Base-by-base conservation (phyloP, 2,888 invertebrate species). In the Allophyes oxyacanthae region DNA sequence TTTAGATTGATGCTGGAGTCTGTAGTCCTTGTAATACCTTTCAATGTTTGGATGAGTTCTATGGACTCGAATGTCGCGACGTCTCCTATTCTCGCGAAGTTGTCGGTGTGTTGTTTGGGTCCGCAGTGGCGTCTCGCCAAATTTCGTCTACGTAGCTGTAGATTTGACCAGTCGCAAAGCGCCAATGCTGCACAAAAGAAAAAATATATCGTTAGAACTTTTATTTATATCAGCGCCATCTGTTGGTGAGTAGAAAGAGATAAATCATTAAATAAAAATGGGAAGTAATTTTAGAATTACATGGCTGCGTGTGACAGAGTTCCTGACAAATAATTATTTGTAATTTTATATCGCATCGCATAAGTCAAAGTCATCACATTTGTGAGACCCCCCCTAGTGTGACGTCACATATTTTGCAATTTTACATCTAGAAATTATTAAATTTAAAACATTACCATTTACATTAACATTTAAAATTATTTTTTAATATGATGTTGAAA, bases 161-260 rank as follows among this genome's bases (percentile, higher is more conserved):
- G 94, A 60, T 95, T 95, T 0, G 98, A 98, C 98, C 98, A 98
- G 84, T 98, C 97, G 87, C 98, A 98, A 15, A 98, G 95, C 0
- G 98, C 98, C 74, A 98, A 90, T 59, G 98, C 98, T 98, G 95
- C 28, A 94, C 82, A 32, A 69, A 69, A 0, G 2, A 41, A 7
- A 32, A 32, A 7, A 0, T 20, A 15, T 8, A 6, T 5, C 0
- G 5, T 61, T 40, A 52, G 7, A 25, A n/a, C n/a, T 28, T 38
- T 33, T 15, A 13, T 42, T 36, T 10, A 32, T n/a, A 25, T 30
- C 10, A 44, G 32, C 30, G 48, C 43, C 48, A 51, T 58, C 55
- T 64, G 7, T 49, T 52, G 41, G 33, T 28, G 48, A 48, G 25
- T 34, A 46, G 41, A 8, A 8, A 20, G n/a, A 33, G 9, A 14